Percentiles rank a stretch among this genome's conserved stretches.
Evolutionary conservation across 2,113 vertebrate species (phyloP).

Genomic region (Etheostoma cragini): DNA sequence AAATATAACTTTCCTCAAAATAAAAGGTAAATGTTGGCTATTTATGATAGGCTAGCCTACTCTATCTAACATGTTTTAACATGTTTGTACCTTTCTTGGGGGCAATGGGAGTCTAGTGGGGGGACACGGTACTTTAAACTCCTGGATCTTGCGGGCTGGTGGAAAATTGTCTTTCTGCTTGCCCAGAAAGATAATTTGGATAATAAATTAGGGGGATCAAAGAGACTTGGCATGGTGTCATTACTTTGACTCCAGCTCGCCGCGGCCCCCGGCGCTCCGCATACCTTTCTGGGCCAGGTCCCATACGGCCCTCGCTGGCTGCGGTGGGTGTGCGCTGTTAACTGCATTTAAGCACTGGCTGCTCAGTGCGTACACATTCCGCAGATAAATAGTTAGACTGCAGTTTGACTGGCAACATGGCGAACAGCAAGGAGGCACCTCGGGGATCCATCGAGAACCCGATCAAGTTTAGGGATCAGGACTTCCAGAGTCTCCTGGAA

Average conservation of each 20-base stretch:
- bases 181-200: not conserved
- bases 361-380: not conserved
- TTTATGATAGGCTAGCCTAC: not conserved
- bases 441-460: slow-evolving; percentile 79
- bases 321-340: slow-evolving; percentile 53
- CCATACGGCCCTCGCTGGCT: not conserved
- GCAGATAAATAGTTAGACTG: not conserved
- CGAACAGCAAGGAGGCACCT: slow-evolving; percentile 18
- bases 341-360: slow-evolving; percentile 55
- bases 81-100: not conserved
- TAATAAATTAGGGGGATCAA: slow-evolving; percentile 41
- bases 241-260: slow-evolving; percentile 55
- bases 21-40: too few relatives aligned
- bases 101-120: too few relatives aligned
- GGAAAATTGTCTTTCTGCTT: not conserved
- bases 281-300: slow-evolving; percentile 58
- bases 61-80: not conserved
- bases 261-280: slow-evolving; percentile 47
- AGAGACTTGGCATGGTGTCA: slow-evolving; percentile 55
- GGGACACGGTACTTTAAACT: too few relatives aligned
- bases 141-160: not conserved
- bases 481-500: slow-evolving; percentile 61
- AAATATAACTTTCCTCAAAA: too few relatives aligned
- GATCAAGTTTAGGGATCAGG: slow-evolving; percentile 69
- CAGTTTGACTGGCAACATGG: slow-evolving; percentile 49